Percentiles rank a stretch among this genome's conserved stretches.
phyloP scores from a whole-genome alignment of 2,113 vertebrate genomes.

The Myiozetetes cayanensis region DNA sequence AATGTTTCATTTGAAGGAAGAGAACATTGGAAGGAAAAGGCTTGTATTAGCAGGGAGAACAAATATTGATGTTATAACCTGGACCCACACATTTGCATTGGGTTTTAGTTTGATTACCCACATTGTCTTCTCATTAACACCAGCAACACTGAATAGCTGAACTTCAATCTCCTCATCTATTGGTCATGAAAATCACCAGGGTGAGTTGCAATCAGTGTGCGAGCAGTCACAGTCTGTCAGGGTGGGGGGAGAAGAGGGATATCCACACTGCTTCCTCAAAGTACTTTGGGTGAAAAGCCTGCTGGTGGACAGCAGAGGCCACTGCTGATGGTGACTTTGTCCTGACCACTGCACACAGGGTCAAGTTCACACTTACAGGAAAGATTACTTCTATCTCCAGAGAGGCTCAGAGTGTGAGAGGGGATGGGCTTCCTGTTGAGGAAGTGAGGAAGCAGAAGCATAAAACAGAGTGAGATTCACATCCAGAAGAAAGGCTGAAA shows the following conservation, averaged over 20 bases:
- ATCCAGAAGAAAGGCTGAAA: not conserved
- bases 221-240: not conserved
- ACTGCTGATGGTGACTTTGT: fast-evolving
- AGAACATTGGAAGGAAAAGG: not conserved
- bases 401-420: not conserved
- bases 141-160: not conserved
- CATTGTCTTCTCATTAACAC: conserved; percentile 20
- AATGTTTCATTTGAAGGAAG: not conserved
- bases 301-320: not conserved
- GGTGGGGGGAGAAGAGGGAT: not conserved
- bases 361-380: not conserved
- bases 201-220: not conserved
- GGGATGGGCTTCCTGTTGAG: not conserved
- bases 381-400: fast-evolving
- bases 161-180: not conserved
- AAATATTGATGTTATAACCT: conserved; percentile 32
- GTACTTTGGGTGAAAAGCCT: not conserved
- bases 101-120: conserved; percentile 21
- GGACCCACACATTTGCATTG: not conserved
- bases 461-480: not conserved
- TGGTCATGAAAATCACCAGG: not conserved
- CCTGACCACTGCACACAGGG: fast-evolving
- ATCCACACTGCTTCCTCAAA: not conserved
- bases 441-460: not conserved
- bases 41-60: not conserved